Percentiles rank a stretch among this genome's conserved stretches.
These are phyloP conservation scores for Zosterops pallidus DNA, from an alignment of 2,113 vertebrate genomes.

Conservation along the genomic window DNA sequence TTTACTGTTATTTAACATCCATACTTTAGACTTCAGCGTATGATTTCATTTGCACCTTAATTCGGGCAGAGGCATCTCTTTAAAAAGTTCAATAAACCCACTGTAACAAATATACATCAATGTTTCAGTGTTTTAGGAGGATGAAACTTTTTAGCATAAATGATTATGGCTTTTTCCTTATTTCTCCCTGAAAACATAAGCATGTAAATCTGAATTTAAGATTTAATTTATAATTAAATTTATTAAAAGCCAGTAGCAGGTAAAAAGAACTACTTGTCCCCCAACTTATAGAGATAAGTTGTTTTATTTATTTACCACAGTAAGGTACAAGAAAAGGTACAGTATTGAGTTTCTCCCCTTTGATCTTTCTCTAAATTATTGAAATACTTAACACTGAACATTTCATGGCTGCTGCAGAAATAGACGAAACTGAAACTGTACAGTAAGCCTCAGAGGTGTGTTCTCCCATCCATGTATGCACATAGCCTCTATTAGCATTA, in stretches of 20 bases:
- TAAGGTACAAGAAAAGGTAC: not conserved
- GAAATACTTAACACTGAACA: not conserved
- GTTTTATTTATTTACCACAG: not conserved
- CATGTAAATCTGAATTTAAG: not conserved
- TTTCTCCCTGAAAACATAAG: not conserved
- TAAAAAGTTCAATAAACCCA: not conserved
- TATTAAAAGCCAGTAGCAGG: not conserved
- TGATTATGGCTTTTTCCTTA: not conserved
- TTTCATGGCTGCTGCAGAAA: not conserved
- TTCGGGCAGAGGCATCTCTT: fast-evolving
- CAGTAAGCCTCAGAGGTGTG: not conserved
- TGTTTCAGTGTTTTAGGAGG: not conserved
- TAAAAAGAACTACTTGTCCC: not conserved
- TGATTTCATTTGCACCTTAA: fast-evolving
- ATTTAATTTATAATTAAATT: too few relatives aligned
- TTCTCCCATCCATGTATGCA: not conserved
- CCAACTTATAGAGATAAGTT: not conserved
- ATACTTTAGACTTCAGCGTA: not conserved
- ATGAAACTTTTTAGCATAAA: not conserved
- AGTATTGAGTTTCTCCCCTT: not conserved
- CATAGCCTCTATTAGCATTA: not conserved
- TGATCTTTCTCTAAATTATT: not conserved
- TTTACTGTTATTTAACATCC: not conserved
- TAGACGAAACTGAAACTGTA: not conserved
- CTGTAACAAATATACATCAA: not conserved